These are phyloP conservation scores for Phania funesta DNA, from an alignment of 2,888 invertebrate species.

Conservation along the genomic window DNA sequence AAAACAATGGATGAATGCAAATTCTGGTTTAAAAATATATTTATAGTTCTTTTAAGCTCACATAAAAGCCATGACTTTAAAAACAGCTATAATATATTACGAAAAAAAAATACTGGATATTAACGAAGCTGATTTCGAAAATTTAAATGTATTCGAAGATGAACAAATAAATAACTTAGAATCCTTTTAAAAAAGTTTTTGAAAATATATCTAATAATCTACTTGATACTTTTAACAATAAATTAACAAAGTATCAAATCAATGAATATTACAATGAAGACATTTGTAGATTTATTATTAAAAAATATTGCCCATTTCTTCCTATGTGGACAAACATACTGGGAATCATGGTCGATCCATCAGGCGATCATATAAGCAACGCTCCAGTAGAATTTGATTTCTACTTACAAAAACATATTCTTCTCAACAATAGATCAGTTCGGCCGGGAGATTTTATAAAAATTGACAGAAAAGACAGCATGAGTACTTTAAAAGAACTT, in stretches of 20 bases:
- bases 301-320: not conserved
- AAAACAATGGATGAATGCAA: not conserved
- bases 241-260: not conserved
- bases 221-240: not conserved
- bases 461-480: not conserved
- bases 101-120: not conserved
- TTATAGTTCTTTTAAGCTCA: not conserved
- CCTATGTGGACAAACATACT: constrained; percentile 31
- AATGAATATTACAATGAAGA: not conserved
- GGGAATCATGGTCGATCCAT: not conserved
- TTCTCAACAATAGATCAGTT: not conserved
- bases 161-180: not conserved
- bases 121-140: not conserved
- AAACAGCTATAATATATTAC: not conserved
- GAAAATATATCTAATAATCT: not conserved
- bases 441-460: not conserved
- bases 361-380: not conserved
- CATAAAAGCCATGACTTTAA: not conserved
- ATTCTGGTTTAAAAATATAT: constrained; percentile 2
- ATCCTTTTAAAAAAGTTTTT: not conserved
- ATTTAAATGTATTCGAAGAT: not conserved
- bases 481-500: not conserved
- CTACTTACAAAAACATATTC: too few species aligned
- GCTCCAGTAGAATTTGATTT: not conserved
- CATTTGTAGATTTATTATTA: not conserved